Percentiles rank a stretch among this genome's conserved stretches.
These are phyloP conservation scores for Ferrisia virgata DNA, from an alignment of 2,888 invertebrate species.

Conservation along the genomic window DNA sequence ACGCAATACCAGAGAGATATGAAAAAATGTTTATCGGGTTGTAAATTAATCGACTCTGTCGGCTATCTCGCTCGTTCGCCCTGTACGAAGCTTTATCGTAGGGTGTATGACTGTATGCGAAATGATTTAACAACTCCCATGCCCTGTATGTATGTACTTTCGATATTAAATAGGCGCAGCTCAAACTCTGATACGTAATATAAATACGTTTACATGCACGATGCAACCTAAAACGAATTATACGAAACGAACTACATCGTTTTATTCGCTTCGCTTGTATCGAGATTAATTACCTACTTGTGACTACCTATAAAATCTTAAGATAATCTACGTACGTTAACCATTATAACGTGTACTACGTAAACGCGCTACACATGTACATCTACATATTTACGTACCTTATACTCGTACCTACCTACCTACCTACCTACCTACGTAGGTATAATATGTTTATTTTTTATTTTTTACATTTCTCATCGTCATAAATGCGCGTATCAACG, in stretches of 20 bases:
- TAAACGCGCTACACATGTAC: too few relatives aligned
- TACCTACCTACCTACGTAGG: too few relatives aligned
- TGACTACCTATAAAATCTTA: too few relatives aligned
- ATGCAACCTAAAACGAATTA: neutral
- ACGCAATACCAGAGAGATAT: neutral
- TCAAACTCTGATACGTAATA: neutral
- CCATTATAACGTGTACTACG: neutral
- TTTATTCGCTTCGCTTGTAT: neutral
- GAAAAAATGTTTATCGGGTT: neutral
- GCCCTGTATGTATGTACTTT: neutral
- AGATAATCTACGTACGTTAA: neutral
- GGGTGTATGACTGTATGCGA: neutral
- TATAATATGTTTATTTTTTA: neutral
- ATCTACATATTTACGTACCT: too few relatives aligned
- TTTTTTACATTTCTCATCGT: neutral
- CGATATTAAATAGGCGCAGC: neutral
- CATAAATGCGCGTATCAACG: neutral
- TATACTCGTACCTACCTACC: too few relatives aligned
- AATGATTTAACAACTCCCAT: neutral
- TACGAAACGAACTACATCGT: neutral
- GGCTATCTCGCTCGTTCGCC: too few relatives aligned
- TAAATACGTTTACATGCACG: neutral
- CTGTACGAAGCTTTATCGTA: neutral
- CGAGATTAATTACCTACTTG: neutral
- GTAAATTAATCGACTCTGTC: neutral